These are phyloP conservation scores for Urechis unicinctus DNA, from an alignment of 2,888 invertebrate genomes.

Conservation along the genomic window DNA sequence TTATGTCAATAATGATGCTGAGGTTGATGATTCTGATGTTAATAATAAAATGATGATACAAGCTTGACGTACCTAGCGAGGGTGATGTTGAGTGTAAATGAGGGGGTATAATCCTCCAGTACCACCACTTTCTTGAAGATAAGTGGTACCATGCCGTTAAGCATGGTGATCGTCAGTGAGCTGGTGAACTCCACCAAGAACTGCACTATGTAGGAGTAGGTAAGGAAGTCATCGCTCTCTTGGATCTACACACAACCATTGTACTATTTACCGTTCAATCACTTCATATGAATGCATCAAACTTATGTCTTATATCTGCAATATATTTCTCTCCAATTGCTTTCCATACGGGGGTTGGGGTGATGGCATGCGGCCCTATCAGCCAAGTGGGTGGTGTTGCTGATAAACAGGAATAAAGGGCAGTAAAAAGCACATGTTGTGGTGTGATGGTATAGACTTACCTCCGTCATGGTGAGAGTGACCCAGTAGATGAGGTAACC, in stretches of 20 bases:
- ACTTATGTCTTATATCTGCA: too few species aligned
- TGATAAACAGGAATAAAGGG: too few species aligned
- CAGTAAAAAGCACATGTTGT: too few species aligned
- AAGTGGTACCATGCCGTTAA: slow-evolving; percentile 69
- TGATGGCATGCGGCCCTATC: too few species aligned
- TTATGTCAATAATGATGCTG: too few species aligned
- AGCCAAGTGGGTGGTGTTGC: too few species aligned
- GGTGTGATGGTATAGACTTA: too few species aligned
- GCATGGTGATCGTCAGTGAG: slow-evolving; percentile 66
- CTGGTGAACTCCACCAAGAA: slow-evolving; percentile 69
- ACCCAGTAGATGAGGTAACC: background rate
- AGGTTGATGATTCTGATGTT: too few species aligned
- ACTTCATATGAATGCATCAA: too few species aligned
- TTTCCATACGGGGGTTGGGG: too few species aligned
- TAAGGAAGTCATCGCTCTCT: slow-evolving; percentile 1
- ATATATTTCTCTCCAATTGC: too few species aligned
- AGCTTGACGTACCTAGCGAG: slow-evolving; percentile 56
- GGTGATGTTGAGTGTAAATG: slow-evolving; percentile 63
- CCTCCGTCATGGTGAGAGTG: background rate
- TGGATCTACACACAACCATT: background rate
- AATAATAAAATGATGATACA: background rate
- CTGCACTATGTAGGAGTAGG: slow-evolving; percentile 17
- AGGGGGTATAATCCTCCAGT: slow-evolving; percentile 69
- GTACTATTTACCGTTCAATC: background rate
- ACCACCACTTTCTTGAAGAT: slow-evolving; percentile 65